A percentile compares a stretch with the other conserved stretches of the same genome.
These are phyloP conservation scores for Chunga burmeisteri DNA, from an alignment of 2,113 vertebrate genomes.

Conservation along the genomic window DNA sequence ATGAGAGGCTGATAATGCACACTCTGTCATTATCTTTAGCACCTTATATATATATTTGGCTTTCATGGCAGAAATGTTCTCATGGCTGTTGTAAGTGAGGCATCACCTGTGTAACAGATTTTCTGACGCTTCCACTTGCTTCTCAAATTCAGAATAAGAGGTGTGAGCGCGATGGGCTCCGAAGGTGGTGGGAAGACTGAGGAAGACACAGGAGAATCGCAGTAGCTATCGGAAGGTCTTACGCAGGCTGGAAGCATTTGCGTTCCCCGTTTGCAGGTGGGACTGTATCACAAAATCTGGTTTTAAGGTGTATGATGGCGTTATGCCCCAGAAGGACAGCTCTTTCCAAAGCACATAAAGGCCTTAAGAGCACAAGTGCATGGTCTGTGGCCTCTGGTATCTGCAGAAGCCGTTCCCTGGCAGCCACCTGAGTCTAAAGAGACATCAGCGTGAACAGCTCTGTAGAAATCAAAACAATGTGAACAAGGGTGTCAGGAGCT, in stretches of 20 bases:
- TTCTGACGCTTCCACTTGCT: constrained; percentile 29
- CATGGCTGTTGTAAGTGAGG: constrained; percentile 48
- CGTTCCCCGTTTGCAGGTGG: neutral
- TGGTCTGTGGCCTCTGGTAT: neutral
- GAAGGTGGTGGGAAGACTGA: constrained; percentile 23
- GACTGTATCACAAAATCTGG: neutral
- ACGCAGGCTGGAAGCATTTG: neutral
- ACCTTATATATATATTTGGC: constrained; percentile 62
- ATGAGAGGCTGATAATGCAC: constrained; percentile 45
- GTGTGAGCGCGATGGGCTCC: neutral
- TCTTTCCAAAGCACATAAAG: neutral
- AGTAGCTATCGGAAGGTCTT: constrained; percentile 10
- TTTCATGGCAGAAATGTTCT: constrained; percentile 44
- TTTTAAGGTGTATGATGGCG: neutral
- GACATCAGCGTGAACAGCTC: neutral
- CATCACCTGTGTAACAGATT: constrained; percentile 68
- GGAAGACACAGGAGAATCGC: neutral
- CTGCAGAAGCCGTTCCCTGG: neutral
- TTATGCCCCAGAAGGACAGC: neutral
- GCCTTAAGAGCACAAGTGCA: accelerated
- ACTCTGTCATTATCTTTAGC: constrained; percentile 65
- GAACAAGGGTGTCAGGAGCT: neutral
- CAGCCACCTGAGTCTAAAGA: neutral
- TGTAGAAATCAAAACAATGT: accelerated
- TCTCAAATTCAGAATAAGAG: constrained; percentile 6